Conservation (phyloP, 2,888 invertebrate genomes). For the Orchesellides sinensis region DNA sequence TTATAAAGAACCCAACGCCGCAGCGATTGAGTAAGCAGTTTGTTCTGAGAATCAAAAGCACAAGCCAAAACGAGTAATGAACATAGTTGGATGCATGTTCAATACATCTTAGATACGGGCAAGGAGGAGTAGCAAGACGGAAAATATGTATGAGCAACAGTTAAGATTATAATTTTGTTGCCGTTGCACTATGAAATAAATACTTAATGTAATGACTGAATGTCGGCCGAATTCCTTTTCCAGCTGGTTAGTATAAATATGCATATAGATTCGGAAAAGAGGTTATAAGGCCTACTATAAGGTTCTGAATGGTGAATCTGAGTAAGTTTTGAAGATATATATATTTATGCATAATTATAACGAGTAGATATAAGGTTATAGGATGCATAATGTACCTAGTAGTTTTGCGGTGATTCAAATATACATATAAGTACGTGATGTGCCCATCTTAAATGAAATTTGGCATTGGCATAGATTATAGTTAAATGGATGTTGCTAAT, state of each 20-base stretch:
- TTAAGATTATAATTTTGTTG: slow-evolving; percentile 63
- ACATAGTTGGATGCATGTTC: slow-evolving; percentile 43
- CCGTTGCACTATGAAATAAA: slow-evolving; percentile 51
- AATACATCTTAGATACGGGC: background rate
- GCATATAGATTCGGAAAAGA: too few relatives aligned
- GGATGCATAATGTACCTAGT: too few relatives aligned
- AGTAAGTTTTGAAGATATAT: too few relatives aligned
- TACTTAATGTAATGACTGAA: slow-evolving; percentile 37
- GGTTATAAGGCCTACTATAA: too few relatives aligned
- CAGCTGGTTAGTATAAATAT: slow-evolving; percentile 58
- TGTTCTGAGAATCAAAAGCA: slow-evolving; percentile 63
- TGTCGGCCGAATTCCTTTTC: slow-evolving; percentile 64
- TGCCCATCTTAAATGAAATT: slow-evolving; percentile 30
- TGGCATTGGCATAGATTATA: slow-evolving; percentile 67
- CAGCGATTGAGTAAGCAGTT: slow-evolving; percentile 44
- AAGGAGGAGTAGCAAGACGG: background rate
- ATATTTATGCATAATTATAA: too few relatives aligned
- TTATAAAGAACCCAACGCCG: slow-evolving; percentile 65
- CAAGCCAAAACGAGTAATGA: slow-evolving; percentile 63
- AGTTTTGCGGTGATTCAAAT: too few relatives aligned
- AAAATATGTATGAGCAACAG: slow-evolving; percentile 29
- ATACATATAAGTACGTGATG: too few relatives aligned
- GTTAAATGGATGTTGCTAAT: slow-evolving; percentile 68
- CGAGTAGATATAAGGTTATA: too few relatives aligned
- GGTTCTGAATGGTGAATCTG: too few relatives aligned